These are phyloP conservation scores for Chrysemys picta DNA, from an alignment of 2,113 vertebrate species.

Conservation along the genomic window DNA sequence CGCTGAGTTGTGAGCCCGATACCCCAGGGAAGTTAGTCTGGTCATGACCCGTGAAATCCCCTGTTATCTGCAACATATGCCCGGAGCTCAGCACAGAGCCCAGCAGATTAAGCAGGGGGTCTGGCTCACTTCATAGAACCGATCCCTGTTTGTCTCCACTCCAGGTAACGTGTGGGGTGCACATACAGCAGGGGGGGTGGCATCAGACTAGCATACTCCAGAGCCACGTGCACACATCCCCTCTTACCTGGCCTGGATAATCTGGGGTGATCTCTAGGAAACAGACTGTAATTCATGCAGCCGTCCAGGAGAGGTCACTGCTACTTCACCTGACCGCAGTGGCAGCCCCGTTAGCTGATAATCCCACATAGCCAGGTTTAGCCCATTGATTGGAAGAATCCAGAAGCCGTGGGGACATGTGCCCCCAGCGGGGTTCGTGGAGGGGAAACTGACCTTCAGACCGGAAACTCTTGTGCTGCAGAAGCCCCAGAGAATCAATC, in stretches of 20 bases:
- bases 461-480: background rate
- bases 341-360: background rate
- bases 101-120: background rate
- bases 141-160: background rate
- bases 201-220: background rate
- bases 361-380: background rate
- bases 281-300: background rate
- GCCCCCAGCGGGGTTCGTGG: background rate
- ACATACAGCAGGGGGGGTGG: background rate
- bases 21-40: background rate
- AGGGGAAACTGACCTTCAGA: background rate
- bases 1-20: background rate
- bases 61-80: background rate
- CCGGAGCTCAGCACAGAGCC: background rate
- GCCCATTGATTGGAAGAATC: background rate
- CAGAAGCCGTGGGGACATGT: background rate
- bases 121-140: background rate
- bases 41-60: no score
- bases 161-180: background rate
- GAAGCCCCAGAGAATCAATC: background rate
- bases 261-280: background rate
- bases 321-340: background rate
- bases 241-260: background rate
- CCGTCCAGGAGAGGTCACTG: background rate
- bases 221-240: background rate